Evolutionary conservation across 2,797 vertebrate species (phyloP).

Genomic region (Sylvilagus floridanus): DNA sequence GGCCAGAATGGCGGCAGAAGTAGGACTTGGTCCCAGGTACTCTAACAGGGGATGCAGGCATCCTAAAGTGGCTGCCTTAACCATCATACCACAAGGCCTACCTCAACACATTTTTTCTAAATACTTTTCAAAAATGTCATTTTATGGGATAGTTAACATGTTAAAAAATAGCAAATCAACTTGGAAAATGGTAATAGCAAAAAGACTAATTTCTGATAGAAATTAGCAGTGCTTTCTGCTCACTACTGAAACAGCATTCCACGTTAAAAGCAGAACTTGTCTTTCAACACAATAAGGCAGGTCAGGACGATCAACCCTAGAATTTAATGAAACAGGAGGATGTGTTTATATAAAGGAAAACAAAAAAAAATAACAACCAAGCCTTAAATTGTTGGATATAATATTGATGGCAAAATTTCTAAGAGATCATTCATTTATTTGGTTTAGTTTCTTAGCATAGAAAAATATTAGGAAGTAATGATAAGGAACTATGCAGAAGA

Average conservation of each 20-base stretch:
- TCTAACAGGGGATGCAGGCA: no score
- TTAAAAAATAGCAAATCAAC: conserved; percentile 23
- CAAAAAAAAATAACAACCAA: not conserved
- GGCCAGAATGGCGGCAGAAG: no score
- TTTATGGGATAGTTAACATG: not conserved
- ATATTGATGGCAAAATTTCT: conserved; percentile 20
- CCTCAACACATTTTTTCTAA: not conserved
- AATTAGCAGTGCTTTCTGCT: not conserved
- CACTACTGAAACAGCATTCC: not conserved
- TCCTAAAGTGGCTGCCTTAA: no score
- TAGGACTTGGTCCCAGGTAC: no score
- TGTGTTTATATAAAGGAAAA: conserved; percentile 2
- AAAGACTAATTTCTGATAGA: not conserved
- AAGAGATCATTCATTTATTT: not conserved
- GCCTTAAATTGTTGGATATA: not conserved
- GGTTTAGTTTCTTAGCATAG: not conserved
- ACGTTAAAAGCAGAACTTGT: not conserved
- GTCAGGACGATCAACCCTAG: not conserved
- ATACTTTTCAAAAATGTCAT: not conserved
- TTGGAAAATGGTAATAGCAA: not conserved
- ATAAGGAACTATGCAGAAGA: not conserved
- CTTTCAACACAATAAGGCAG: conserved; percentile 29
- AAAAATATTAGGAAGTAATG: not conserved
- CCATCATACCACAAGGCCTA: no score
- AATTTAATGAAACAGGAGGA: not conserved